Conservation (phyloP, 2,888 invertebrate species). For the Caenorhabditis drosophilae region DNA sequence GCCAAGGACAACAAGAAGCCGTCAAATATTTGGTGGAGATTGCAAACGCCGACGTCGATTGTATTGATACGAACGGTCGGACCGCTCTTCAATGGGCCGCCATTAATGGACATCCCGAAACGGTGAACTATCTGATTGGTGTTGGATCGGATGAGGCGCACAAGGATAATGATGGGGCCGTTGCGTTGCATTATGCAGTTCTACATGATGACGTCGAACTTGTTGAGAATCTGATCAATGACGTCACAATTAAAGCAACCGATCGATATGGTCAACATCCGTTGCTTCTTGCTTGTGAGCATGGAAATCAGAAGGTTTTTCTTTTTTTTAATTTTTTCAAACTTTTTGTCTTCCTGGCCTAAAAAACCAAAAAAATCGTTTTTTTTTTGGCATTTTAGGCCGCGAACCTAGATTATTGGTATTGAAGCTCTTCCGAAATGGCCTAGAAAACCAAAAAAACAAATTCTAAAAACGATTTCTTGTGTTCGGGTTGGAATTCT, state of each 20-base stretch:
- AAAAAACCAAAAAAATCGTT: no score
- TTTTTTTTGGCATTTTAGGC: no score
- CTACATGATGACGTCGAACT: constrained; percentile 36
- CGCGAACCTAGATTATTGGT: no score
- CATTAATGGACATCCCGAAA: constrained; percentile 44
- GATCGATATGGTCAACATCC: constrained; percentile 52
- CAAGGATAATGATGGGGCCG: constrained; percentile 56
- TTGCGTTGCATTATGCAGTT: constrained; percentile 53
- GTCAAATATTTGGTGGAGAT: constrained; percentile 37
- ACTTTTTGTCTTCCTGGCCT: no score
- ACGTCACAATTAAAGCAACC: constrained; percentile 39
- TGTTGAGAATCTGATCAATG: constrained; percentile 38
- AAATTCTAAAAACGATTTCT: no score
- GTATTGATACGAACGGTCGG: constrained; percentile 51
- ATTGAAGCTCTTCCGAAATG: no score
- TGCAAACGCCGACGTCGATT: constrained; percentile 45
- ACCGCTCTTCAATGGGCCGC: constrained; percentile 55
- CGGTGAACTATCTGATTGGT: constrained; percentile 46
- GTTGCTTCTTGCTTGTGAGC: constrained; percentile 46
- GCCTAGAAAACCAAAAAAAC: no score
- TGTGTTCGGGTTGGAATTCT: no score
- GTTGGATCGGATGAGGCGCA: constrained; percentile 55
- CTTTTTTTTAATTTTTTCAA: no score
- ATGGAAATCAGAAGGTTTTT: no score
- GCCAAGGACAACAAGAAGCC: constrained; percentile 49